phyloP scores from a whole-genome alignment of 2,888 invertebrate genomes.

The Drosophila prolongata region DNA sequence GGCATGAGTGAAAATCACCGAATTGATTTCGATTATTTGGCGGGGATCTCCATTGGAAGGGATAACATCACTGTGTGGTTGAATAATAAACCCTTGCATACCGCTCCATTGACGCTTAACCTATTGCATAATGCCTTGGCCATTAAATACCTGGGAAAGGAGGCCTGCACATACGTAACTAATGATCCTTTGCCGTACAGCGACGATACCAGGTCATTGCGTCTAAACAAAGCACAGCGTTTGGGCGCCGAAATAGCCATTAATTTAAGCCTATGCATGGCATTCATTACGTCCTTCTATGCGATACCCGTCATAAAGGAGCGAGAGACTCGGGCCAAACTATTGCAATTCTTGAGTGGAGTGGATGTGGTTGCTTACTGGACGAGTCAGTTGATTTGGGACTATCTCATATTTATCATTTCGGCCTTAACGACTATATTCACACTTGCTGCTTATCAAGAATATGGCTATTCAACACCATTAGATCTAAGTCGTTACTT shows the following conservation, averaged over 20 bases:
- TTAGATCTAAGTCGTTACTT: conserved; percentile 51
- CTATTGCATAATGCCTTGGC: conserved; percentile 87
- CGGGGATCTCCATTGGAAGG: conserved; percentile 85
- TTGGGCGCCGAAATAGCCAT: conserved; percentile 87
- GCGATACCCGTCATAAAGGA: conserved; percentile 87
- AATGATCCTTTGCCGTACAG: conserved; percentile 89
- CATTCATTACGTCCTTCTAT: conserved; percentile 88
- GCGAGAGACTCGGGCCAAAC: conserved; percentile 88
- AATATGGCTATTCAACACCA: conserved; percentile 85
- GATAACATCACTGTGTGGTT: conserved; percentile 87
- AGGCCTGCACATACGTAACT: conserved; percentile 81
- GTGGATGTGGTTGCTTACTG: conserved; percentile 89
- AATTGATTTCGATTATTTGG: conserved; percentile 85
- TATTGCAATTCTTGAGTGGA: conserved; percentile 90
- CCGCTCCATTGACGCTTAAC: conserved; percentile 88
- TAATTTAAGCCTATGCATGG: conserved; percentile 89
- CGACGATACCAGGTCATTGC: conserved; percentile 85
- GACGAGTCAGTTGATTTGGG: conserved; percentile 87
- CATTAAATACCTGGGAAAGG: conserved; percentile 60
- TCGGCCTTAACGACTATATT: conserved; percentile 87
- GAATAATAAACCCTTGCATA: conserved; percentile 91
- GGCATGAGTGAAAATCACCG: conserved; percentile 9
- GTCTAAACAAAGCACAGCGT: conserved; percentile 43
- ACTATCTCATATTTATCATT: conserved; percentile 86
- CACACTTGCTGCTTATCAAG: conserved; percentile 87